Conservation (phyloP, 2,888 invertebrate genomes). For the Acrobasis repandana region DNA sequence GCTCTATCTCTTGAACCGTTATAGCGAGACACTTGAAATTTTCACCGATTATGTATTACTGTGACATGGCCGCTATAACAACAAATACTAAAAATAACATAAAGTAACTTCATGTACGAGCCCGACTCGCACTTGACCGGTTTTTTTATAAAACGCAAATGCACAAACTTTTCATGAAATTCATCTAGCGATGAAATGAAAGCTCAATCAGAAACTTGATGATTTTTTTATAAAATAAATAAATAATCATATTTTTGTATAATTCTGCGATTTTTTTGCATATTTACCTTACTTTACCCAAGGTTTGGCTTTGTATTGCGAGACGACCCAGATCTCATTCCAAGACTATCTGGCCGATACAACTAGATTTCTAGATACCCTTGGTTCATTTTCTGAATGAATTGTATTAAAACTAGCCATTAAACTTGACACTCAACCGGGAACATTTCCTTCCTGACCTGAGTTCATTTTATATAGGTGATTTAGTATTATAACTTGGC, state of each 20-base stretch:
- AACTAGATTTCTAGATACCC: slow-evolving; percentile 43
- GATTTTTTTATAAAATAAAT: too few relatives aligned
- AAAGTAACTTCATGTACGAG: too few relatives aligned
- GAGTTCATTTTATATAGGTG: slow-evolving; percentile 45
- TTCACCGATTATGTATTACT: too few relatives aligned
- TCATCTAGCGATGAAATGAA: too few relatives aligned
- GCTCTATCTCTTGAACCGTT: too few relatives aligned
- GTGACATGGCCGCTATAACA: too few relatives aligned
- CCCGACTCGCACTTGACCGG: too few relatives aligned
- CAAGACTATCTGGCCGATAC: slow-evolving; percentile 18
- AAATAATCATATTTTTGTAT: background rate
- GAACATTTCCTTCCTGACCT: slow-evolving; percentile 22
- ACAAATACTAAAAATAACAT: too few relatives aligned
- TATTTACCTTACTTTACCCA: background rate
- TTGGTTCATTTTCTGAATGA: slow-evolving; percentile 46
- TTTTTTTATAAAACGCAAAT: too few relatives aligned
- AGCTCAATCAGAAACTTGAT: too few relatives aligned
- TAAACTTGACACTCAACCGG: slow-evolving; percentile 27
- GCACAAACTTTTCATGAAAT: too few relatives aligned
- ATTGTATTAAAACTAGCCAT: slow-evolving; percentile 39
- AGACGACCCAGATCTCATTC: slow-evolving; percentile 18
- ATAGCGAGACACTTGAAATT: too few relatives aligned
- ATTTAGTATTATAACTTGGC: slow-evolving; percentile 44
- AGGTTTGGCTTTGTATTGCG: slow-evolving; percentile 17
- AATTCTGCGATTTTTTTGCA: background rate